These are phyloP conservation scores for Drosophila pallidifrons DNA, from an alignment of 1,140 invertebrate species.

Conservation along the genomic window DNA sequence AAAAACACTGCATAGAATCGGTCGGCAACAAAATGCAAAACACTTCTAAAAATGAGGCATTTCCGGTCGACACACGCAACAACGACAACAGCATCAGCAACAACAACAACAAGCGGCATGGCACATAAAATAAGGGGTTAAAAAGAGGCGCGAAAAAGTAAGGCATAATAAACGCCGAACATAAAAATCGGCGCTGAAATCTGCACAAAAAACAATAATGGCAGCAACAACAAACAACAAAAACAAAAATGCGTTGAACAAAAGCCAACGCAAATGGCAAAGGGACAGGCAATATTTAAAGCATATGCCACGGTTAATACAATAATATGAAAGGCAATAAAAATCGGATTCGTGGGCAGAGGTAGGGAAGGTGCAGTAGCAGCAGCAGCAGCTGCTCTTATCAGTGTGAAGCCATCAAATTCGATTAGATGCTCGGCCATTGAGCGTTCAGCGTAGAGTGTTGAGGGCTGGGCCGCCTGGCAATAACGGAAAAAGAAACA, in stretches of 20 bases:
- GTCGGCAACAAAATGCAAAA: slow-evolving; percentile 79
- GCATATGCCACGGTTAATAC: slow-evolving; percentile 75
- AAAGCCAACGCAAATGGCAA: slow-evolving; percentile 32
- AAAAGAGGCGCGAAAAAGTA: slow-evolving; percentile 76
- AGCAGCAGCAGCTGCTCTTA: slow-evolving; percentile 64
- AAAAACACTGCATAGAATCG: slow-evolving; percentile 16
- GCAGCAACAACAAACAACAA: neutral
- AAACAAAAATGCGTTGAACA: neutral
- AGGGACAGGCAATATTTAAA: slow-evolving; percentile 60
- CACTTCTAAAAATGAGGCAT: slow-evolving; percentile 81
- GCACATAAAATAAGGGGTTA: slow-evolving; percentile 60
- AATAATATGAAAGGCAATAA: slow-evolving; percentile 81
- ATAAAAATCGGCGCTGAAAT: slow-evolving; percentile 80
- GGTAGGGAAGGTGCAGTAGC: slow-evolving; percentile 43
- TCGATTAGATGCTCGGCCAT: slow-evolving; percentile 68
- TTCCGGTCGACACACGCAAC: slow-evolving; percentile 72
- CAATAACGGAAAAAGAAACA: slow-evolving; percentile 56
- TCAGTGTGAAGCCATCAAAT: slow-evolving; percentile 81
- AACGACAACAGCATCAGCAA: slow-evolving; percentile 13
- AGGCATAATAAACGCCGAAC: slow-evolving; percentile 70
- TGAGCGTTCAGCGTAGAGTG: neutral
- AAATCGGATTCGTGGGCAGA: slow-evolving; percentile 51
- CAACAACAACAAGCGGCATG: slow-evolving; percentile 15
- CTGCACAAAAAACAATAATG: slow-evolving; percentile 49
- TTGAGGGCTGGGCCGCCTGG: neutral